Percentiles rank a stretch among this genome's conserved stretches.
Conservation (phyloP, 2,113 vertebrate species). For the Mesocricetus auratus region DNA sequence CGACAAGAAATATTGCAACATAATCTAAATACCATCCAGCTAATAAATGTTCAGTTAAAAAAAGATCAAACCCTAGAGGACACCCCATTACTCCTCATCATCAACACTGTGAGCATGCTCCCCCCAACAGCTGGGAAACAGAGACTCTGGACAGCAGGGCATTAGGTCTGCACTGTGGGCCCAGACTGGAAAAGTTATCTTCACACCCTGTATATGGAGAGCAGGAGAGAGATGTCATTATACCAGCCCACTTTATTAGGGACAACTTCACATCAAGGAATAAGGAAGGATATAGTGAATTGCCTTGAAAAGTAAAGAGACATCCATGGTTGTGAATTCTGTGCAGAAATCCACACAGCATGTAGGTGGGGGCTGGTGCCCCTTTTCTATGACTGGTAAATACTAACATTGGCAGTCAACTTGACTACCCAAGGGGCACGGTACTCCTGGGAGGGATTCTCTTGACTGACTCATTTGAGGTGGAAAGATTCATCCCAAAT, state of each 20-base stretch:
- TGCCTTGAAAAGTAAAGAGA: background rate
- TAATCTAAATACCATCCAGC: slow-evolving; percentile 77
- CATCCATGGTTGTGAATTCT: background rate
- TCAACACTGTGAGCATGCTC: background rate
- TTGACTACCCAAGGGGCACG: background rate
- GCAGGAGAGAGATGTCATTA: no score
- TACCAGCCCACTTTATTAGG: background rate
- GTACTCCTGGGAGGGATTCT: background rate
- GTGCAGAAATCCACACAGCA: background rate
- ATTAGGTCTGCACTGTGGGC: background rate
- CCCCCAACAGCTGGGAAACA: background rate
- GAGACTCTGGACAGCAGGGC: background rate
- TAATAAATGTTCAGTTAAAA: slow-evolving; percentile 73
- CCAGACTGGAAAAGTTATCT: background rate
- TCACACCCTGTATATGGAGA: background rate
- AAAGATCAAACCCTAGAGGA: slow-evolving; percentile 33
- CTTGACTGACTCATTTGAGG: background rate
- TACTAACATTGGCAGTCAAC: background rate
- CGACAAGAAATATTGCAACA: slow-evolving; percentile 79
- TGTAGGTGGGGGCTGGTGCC: background rate
- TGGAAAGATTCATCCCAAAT: no score
- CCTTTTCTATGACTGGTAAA: background rate
- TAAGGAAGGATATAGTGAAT: background rate
- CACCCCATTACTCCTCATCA: background rate
- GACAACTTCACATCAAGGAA: background rate